Conservation (phyloP, 2,113 vertebrate genomes). For the Desmodus rotundus region DNA sequence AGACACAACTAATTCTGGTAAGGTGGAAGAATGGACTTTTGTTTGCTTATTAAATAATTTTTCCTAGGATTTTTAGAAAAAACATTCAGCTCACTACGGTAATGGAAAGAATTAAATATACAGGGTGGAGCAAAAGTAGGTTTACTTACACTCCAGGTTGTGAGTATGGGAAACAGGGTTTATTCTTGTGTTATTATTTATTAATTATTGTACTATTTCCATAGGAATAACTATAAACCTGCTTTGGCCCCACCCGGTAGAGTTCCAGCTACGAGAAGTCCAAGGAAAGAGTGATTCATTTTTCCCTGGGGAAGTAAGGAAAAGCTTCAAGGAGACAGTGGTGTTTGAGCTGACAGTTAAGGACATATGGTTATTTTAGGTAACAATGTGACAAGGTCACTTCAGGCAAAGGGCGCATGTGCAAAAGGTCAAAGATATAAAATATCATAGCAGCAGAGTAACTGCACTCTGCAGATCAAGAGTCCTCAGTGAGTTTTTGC, state of each 20-base stretch:
- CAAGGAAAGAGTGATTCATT: background rate
- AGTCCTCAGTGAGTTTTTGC: background rate
- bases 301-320: background rate
- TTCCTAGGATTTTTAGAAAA: constrained; percentile 17
- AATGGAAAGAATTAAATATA: background rate
- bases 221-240: background rate
- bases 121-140: background rate
- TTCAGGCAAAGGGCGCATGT: background rate
- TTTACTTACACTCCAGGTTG: background rate
- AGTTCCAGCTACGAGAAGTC: background rate
- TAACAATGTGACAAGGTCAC: background rate
- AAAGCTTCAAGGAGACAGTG: background rate
- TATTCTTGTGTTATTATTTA: background rate
- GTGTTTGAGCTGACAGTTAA: background rate
- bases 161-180: background rate
- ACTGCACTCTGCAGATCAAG: background rate
- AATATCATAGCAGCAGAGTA: background rate
- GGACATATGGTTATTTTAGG: background rate
- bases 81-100: background rate
- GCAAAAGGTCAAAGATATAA: background rate
- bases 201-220: background rate
- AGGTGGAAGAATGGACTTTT: background rate
- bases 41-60: background rate
- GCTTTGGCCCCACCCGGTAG: background rate
- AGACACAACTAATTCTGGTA: background rate